phyloP scores from a whole-genome alignment of 2,888 invertebrate genomes.

The Nomada ferruginata region DNA sequence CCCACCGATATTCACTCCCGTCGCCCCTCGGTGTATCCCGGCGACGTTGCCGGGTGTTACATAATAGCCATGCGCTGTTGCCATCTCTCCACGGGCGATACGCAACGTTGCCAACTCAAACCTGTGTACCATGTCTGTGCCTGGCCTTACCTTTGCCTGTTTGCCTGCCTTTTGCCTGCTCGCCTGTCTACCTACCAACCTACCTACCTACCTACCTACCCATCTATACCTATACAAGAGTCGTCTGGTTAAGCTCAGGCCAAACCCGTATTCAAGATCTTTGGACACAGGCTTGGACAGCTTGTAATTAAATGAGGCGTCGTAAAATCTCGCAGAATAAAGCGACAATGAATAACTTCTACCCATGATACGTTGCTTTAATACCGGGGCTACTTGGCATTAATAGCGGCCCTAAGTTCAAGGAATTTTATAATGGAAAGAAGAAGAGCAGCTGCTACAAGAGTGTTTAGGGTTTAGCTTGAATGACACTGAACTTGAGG shows the following conservation, averaged over 20 bases:
- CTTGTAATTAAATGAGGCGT: constrained; percentile 26
- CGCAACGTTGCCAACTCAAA: constrained; percentile 67
- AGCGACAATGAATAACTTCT: neutral
- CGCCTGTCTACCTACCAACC: constrained; percentile 49
- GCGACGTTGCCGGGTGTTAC: constrained; percentile 83
- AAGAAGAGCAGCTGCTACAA: neutral
- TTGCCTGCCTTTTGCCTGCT: constrained; percentile 13
- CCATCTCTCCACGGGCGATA: constrained; percentile 65
- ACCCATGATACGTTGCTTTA: neutral
- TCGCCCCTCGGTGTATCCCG: constrained; percentile 69
- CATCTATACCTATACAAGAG: neutral
- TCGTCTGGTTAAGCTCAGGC: constrained; percentile 44
- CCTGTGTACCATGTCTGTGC: constrained; percentile 69
- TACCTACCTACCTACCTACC: constrained; percentile 12
- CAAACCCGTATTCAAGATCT: constrained; percentile 32
- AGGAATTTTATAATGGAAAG: neutral
- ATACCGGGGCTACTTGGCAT: constrained; percentile 6
- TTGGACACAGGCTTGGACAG: neutral
- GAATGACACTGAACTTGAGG: neutral
- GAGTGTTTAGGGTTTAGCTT: neutral
- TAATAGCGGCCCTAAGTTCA: neutral
- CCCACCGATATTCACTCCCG: constrained; percentile 66
- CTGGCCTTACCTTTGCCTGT: constrained; percentile 41
- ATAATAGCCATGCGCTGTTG: constrained; percentile 81
- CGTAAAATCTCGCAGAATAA: constrained; percentile 12